Evolutionary conservation across 2,113 vertebrate species (phyloP), one percentile per base, ranked within the genome.

Genomic region (Camelus dromedarius): DNA sequence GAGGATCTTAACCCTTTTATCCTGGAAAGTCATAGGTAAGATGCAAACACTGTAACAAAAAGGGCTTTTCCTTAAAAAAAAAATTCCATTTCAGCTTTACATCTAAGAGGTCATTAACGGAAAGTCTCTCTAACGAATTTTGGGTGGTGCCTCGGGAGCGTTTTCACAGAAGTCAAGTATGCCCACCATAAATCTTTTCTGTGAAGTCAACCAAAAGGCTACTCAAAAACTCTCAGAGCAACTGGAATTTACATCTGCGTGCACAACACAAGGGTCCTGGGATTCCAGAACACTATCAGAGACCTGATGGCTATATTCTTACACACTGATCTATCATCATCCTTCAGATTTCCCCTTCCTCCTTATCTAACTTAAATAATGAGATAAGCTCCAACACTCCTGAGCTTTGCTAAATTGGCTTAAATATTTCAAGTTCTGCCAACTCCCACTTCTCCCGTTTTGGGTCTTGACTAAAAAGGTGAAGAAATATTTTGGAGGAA

Each of bases 391-490:
- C 56, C 24, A 83, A 89, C 64, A 95, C 92, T 81, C 93, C 70
- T 60, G 86, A 75, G 79, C 70, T 97, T 95, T 81, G 93, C 89
- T 96, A 96, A 95, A 97, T 97, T 80, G 80, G 86, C 77, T 96
- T 93, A 87, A 96, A 96, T 98, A 96, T 84, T 97, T 97, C 92
- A 91, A 92, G 77, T 90, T 62, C 89, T 97, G 95, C 87, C 96
- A 96, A 81, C 87, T 97, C 95, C 87, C 79, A 88, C 95, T 93
- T 73, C 30, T 42, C 50, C 22, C 38, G 28, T 60, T 84, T 30
- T 38, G 89, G 80, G 75, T 93, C 86, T 93, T 85, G 86, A 95
- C 70, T 91, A 67, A 73, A 95, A 97, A 95, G 67, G 91, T 81
- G 28, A 98, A 97, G 91, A 96, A 92, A 92, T 91, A 67, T 52